Conservation (phyloP, 2,113 vertebrate species). For the Lucifuga dentata region DNA sequence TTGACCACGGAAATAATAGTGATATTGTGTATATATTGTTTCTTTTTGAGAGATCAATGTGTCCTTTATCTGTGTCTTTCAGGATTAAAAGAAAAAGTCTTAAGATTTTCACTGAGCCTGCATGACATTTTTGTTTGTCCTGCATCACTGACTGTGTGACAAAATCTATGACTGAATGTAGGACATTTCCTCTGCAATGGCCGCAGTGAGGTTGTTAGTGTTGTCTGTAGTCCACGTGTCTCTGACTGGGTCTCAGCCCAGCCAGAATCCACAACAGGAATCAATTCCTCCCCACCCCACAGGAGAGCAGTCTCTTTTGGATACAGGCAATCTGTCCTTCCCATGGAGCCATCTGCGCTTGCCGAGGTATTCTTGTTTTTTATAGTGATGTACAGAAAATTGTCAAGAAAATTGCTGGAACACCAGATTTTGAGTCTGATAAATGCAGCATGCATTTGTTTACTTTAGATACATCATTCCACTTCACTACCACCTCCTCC, state of each 20-base stretch:
- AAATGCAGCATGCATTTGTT: neutral
- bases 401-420: neutral
- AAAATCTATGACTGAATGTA: conserved; percentile 13
- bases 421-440: neutral
- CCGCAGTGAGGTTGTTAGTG: conserved; percentile 50
- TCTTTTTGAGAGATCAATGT: neutral
- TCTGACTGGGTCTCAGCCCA: conserved; percentile 48
- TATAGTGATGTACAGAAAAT: neutral
- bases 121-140: conserved; percentile 2
- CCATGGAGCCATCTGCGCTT: conserved; percentile 83
- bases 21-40: too few species aligned
- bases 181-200: conserved; percentile 61
- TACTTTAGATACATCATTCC: conserved; percentile 77
- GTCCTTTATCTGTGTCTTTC: conserved; percentile 34
- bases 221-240: conserved; percentile 56
- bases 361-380: conserved; percentile 62
- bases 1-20: too few species aligned
- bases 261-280: conserved; percentile 36
- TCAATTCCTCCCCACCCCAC: conserved; percentile 33
- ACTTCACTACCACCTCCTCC: conserved; percentile 78
- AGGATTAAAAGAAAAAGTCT: conserved; percentile 50
- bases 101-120: neutral
- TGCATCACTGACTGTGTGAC: conserved; percentile 2
- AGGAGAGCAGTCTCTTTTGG: conserved; percentile 53
- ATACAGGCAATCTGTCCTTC: conserved; percentile 77